A percentile compares a stretch with the other conserved stretches of the same genome.
phyloP scores from a whole-genome alignment of 1,140 invertebrate species.

The Cotesia glomerata region DNA sequence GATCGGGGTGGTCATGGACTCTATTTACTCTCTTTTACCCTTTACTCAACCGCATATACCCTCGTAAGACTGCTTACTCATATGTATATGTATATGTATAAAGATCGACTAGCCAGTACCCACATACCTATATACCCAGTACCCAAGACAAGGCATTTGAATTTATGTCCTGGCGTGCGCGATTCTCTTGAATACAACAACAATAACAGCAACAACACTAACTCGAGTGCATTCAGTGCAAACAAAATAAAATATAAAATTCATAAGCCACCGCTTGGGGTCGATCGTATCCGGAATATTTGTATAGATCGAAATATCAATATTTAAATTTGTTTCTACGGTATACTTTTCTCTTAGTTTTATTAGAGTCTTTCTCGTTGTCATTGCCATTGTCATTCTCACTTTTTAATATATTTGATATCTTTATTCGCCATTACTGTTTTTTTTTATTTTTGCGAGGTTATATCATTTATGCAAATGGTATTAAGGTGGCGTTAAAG shows the following conservation, averaged over 20 bases:
- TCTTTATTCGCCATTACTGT: no score
- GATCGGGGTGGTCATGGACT: conserved; percentile 1
- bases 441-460: no score
- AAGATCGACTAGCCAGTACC: conserved; percentile 8
- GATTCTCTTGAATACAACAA: conserved; percentile 25
- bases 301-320: conserved; percentile 19
- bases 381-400: no score
- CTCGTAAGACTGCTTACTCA: conserved; percentile 10
- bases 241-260: conserved; percentile 33
- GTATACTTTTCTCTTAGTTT: background rate
- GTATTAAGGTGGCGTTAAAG: no score
- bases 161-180: conserved; percentile 34
- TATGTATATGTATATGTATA: background rate
- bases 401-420: no score
- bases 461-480: no score
- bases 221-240: conserved; percentile 10
- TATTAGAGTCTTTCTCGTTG: background rate
- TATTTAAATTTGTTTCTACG: background rate
- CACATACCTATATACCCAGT: conserved; percentile 34
- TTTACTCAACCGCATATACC: no score
- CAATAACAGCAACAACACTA: background rate
- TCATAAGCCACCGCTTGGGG: conserved; percentile 36
- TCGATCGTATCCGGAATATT: conserved; percentile 27
- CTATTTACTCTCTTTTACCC: conserved; percentile 17
- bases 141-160: conserved; percentile 29